These are phyloP conservation scores for Clitarchus hookeri DNA, from an alignment of 2,888 invertebrate genomes.

Conservation along the genomic window DNA sequence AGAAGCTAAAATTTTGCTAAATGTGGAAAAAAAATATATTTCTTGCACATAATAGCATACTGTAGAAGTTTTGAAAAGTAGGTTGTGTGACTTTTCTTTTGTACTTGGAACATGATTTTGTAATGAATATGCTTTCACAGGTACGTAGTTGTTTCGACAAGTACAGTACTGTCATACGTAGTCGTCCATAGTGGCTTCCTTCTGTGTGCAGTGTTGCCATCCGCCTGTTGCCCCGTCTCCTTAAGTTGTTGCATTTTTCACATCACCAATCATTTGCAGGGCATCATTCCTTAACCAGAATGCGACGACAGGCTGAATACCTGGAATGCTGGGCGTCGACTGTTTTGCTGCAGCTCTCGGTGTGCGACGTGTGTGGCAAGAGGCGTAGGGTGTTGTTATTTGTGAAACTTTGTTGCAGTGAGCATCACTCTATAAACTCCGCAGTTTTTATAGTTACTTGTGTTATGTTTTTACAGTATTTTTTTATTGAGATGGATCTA, in stretches of 20 bases:
- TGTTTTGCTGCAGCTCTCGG: not conserved
- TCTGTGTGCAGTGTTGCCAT: not conserved
- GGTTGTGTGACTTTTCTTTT: not conserved
- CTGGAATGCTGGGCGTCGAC: not conserved
- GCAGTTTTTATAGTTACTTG: constrained; percentile 21
- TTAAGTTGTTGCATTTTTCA: not conserved
- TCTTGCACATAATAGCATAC: not conserved
- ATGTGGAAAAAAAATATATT: not conserved
- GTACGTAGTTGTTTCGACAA: not conserved
- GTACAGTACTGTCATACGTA: not conserved
- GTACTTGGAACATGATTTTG: not conserved
- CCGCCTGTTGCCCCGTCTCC: not conserved
- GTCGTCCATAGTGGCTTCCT: not conserved
- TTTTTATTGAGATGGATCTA: not conserved
- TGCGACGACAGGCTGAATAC: not conserved
- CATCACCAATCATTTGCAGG: not conserved
- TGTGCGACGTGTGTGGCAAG: not conserved
- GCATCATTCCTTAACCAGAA: not conserved
- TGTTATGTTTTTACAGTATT: constrained; percentile 15
- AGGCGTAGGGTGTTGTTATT: not conserved
- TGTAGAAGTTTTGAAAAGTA: not conserved
- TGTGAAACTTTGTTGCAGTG: not conserved
- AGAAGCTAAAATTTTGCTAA: not conserved
- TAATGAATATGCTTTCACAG: not conserved
- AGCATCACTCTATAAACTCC: not conserved